Evolutionary conservation across 2,113 vertebrate genomes (phyloP), one percentile per base, ranked within the genome.

Genomic region (Ranitomeya variabilis): DNA sequence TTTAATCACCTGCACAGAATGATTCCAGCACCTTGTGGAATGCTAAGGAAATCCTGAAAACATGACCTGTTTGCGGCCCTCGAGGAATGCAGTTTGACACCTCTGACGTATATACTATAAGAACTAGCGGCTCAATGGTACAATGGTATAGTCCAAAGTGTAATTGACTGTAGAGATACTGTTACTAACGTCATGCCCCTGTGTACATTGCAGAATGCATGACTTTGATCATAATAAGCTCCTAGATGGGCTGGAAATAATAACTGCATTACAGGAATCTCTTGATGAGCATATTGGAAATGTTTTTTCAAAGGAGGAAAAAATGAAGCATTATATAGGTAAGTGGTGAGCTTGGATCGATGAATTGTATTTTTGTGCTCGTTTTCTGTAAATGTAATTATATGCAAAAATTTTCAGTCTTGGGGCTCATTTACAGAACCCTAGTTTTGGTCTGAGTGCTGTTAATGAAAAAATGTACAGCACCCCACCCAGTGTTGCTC

Each of bases 231-330:
- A 90, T 59, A 90, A 90, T 73, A 90, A 83, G 51, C 64, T 86
- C 7, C 52, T 90, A 77, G 90, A 90, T 86, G 90, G 90, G 3
- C 86, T 90, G 77, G 90, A 90, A 86, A 90, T 90, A 71, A 52
- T 90, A 83, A 83, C 86, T 8, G 90, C 90, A 19, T 69, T 90
- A 55, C 81, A 89, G 62, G 90, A 90, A 15, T 90, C 90, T 10
- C 90, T 90, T 59, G 86, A 90, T 12, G 80, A 90, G n/a, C 54
- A 83, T 52, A 62, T 90, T 10, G 86, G 89, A 10, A 19, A 15
- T 9, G 57, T 31, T 6, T 87, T 89, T 55, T 19, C 82, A 1
- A 79, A 54, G 62, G 90, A 90, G 57, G 86, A 88, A n/a, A 89
- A 78, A 57, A 82, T 88, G 57, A 85, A 80, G 60, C 57, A 88